These are phyloP conservation scores for Lucilia sericata DNA, from an alignment of 1,140 invertebrate genomes.

Conservation along the genomic window DNA sequence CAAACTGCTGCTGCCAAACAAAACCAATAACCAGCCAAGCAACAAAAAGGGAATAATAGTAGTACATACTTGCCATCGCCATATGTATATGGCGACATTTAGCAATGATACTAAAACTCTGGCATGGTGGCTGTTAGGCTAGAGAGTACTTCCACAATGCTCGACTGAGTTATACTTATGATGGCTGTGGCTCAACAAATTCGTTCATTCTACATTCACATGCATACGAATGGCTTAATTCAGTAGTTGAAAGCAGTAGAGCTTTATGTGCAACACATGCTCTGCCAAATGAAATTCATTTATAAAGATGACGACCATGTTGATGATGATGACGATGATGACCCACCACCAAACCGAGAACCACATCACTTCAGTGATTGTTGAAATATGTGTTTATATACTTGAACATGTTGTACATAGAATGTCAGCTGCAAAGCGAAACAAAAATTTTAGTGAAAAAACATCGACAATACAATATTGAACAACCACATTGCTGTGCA, in stretches of 20 bases:
- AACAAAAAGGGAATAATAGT: background rate
- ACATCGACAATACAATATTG: background rate
- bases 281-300: too few relatives aligned
- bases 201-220: too few relatives aligned
- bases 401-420: too few relatives aligned
- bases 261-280: too few relatives aligned
- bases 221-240: background rate
- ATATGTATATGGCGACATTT: background rate
- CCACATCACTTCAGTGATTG: background rate
- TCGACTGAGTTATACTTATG: background rate
- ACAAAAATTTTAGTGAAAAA: background rate
- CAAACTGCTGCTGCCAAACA: background rate
- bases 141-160: background rate
- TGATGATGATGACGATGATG: background rate
- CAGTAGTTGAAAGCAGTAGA: background rate
- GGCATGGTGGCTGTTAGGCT: background rate
- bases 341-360: background rate
- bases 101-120: background rate
- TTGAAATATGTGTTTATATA: background rate
- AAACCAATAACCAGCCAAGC: slow-evolving; percentile 1
- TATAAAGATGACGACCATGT: background rate
- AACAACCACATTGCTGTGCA: background rate
- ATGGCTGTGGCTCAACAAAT: background rate
- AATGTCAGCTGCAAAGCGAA: background rate
- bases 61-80: too few relatives aligned